Evolutionary conservation across 1,140 invertebrate genomes (phyloP).

Genomic region (Zaprionus camerounensis): DNA sequence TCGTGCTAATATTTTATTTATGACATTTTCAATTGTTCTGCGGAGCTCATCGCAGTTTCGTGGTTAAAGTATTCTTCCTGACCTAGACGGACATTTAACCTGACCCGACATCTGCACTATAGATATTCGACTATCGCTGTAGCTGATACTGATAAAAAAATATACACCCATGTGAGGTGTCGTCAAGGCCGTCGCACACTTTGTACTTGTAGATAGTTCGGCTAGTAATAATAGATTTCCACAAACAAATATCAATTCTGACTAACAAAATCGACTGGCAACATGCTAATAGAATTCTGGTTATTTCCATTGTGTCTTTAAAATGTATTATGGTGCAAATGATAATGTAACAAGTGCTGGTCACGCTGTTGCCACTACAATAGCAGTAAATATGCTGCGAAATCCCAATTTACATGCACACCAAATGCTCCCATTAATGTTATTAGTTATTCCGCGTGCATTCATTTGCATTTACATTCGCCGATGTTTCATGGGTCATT

Average conservation of each 20-base stretch:
- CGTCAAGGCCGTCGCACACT: conserved; percentile 29
- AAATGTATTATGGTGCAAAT: background rate
- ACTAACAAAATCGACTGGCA: background rate
- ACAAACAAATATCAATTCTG: conserved; percentile 7
- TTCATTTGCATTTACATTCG: conserved; percentile 3
- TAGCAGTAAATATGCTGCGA: background rate
- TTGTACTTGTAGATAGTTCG: conserved; percentile 23
- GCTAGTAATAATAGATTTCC: conserved; percentile 11
- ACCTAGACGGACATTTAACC: conserved; percentile 29
- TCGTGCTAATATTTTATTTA: conserved; percentile 17
- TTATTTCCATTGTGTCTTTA: background rate
- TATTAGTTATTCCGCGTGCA: background rate
- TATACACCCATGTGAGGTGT: conserved; percentile 3
- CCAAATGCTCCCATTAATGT: background rate
- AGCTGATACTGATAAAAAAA: conserved; percentile 29
- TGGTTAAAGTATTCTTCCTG: conserved; percentile 16
- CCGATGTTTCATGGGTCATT: background rate
- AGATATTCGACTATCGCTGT: conserved; percentile 29
- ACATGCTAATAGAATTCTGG: conserved; percentile 2
- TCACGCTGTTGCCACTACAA: background rate
- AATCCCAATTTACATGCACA: background rate
- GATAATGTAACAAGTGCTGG: background rate
- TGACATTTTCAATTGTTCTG: conserved; percentile 18
- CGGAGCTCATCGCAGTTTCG: background rate
- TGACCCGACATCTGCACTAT: conserved; percentile 29